Evolutionary conservation across 2,888 invertebrate species (phyloP), one percentile per base, ranked within the genome.

Genomic region (Polymixis flavicincta): DNA sequence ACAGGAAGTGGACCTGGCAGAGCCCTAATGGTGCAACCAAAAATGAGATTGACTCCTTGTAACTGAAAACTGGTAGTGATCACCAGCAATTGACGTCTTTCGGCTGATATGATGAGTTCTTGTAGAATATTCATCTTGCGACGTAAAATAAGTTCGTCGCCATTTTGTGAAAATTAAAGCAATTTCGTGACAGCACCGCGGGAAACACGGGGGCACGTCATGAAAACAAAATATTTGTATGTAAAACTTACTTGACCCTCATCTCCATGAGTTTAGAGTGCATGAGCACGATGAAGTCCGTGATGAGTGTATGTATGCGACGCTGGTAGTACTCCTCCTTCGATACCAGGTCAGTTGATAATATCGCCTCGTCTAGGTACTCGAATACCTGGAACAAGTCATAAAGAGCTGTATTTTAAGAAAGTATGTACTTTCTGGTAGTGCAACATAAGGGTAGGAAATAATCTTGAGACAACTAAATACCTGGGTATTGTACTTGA

Each of bases 211-310:
- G n/a, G n/a, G 1, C 22, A 25, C 55, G 7, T 9, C 57, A 57
- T 9, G 28, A 28, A 19, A 59, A 32, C 59, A 59, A 59, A 22
- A 59, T 32, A 59, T 22, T 5, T 32, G 32, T 59, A 28, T 25
- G 42, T n/a, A 1, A 22, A 25, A 92, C 96, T 94, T 48, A 96
- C 96, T 97, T 96, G 91, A 95, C 95, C 48, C 96, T 92, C 94
- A 96, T 96, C 90, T 96, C 96, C 93, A 96, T 96, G n/a, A 96
- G 94, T 65, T 99, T 99, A 66, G 99, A 97, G 71, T 99, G 99
- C 98, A 99, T 98, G 72, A 98, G 97, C 81, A 98, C 98, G 66
- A 99, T 98, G 89, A 99, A 99, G 94, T 99, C 99, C 0, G 99
- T 98, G 71, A 99, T 97, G 14, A 99, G 96, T 25, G 97, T 97